A percentile compares a stretch with the other conserved stretches of the same genome.
phyloP scores from a whole-genome alignment of 1,140 invertebrate species.

The Eriocheir sinensis region DNA sequence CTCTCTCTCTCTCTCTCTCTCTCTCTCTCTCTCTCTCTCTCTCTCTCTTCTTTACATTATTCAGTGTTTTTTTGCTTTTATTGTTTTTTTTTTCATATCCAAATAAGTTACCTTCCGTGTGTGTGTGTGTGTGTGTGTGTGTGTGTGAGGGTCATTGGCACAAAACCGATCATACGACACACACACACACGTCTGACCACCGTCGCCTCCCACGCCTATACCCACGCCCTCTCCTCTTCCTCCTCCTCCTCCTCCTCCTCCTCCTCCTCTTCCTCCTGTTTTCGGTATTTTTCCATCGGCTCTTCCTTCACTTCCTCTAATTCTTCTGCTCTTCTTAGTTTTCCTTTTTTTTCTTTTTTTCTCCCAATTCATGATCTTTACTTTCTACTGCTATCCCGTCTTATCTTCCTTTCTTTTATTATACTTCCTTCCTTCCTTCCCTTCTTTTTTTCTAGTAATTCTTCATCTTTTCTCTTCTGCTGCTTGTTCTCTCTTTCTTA shows the following conservation, averaged over 20 bases:
- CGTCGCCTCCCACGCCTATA: background rate
- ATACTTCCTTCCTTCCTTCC: background rate
- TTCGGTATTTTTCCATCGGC: too few species aligned
- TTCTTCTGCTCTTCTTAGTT: background rate
- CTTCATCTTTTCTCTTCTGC: too few species aligned
- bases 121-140: too few species aligned
- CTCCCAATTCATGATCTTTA: too few species aligned
- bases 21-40: background rate
- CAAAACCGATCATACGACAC: background rate
- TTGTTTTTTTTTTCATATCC: background rate
- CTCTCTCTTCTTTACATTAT: background rate
- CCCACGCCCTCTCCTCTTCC: too few species aligned
- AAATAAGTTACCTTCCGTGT: background rate
- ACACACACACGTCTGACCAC: background rate
- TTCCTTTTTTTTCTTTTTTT: background rate
- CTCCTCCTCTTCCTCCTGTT: too few species aligned
- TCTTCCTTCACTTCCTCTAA: too few species aligned
- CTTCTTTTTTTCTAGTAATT: too few species aligned
- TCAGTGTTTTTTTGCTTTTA: background rate
- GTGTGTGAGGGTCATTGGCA: slow-evolving; percentile 1
- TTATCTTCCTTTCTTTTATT: background rate
- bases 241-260: too few species aligned
- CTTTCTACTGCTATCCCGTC: too few species aligned
- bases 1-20: background rate
- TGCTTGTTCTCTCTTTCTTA: too few species aligned